Evolutionary conservation across 2,888 invertebrate genomes (phyloP).

Genomic region (Hirtodrosophila confusa): DNA sequence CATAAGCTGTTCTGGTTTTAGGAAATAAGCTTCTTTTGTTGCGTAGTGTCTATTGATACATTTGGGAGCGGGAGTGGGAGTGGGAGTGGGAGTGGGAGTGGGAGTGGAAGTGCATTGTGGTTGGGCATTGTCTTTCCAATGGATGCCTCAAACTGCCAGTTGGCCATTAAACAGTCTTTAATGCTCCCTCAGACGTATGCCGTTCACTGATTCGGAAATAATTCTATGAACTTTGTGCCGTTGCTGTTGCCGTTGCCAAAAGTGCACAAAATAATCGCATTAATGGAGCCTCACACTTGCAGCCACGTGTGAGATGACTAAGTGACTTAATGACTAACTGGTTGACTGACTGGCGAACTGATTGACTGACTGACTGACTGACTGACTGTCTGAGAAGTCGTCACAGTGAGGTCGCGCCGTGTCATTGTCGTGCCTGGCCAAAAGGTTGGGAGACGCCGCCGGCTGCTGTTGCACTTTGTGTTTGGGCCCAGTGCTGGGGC

Average conservation of each 20-base stretch:
- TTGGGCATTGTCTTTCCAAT: slow-evolving; percentile 63
- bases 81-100: slow-evolving; percentile 9
- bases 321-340: slow-evolving; percentile 35
- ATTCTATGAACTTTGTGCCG: slow-evolving; percentile 74
- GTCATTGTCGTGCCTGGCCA: slow-evolving; percentile 67
- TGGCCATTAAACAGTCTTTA: slow-evolving; percentile 76
- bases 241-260: slow-evolving; percentile 57
- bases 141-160: slow-evolving; percentile 5
- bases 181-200: slow-evolving; percentile 63
- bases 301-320: slow-evolving; percentile 67
- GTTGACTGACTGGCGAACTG: slow-evolving; percentile 25
- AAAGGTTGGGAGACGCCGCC: slow-evolving; percentile 65
- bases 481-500: too few species aligned
- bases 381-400: slow-evolving; percentile 15
- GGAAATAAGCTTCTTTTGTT: too few species aligned
- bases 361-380: slow-evolving; percentile 31
- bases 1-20: too few species aligned
- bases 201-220: slow-evolving; percentile 81
- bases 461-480: slow-evolving; percentile 68
- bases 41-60: too few species aligned
- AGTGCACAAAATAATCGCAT: slow-evolving; percentile 80
- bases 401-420: slow-evolving; percentile 50
- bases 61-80: slow-evolving; percentile 10
- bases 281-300: slow-evolving; percentile 56
- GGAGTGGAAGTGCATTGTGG: slow-evolving; percentile 36